Conservation (phyloP, 2,888 invertebrate species). For the Ethmia dodecea region DNA sequence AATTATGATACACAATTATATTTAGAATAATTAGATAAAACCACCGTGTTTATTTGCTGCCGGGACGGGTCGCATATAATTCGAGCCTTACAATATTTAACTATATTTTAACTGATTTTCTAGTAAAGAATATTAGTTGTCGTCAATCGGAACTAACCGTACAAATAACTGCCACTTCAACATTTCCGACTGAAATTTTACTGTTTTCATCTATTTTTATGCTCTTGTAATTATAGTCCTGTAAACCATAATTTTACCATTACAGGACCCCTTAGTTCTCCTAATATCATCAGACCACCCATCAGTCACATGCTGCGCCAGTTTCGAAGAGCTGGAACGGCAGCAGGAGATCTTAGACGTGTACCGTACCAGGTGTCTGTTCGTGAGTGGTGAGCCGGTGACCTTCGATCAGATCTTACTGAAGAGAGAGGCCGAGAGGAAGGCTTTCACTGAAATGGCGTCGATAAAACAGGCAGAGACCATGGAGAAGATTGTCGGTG, state of each 20-base stretch:
- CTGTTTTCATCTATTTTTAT: no score
- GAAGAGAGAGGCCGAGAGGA: slow-evolving; percentile 61
- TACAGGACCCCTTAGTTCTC: slow-evolving; percentile 71
- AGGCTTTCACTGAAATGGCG: slow-evolving; percentile 72
- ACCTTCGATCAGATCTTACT: slow-evolving; percentile 69
- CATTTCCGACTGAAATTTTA: no score
- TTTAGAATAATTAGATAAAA: no score
- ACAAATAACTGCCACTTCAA: no score
- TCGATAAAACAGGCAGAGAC: slow-evolving; percentile 69
- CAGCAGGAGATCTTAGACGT: slow-evolving; percentile 68
- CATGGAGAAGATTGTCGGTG: slow-evolving; percentile 65
- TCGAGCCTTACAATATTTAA: no score
- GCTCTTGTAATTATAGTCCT: no score
- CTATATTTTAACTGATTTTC: no score
- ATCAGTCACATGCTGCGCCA: slow-evolving; percentile 71
- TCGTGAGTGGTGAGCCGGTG: slow-evolving; percentile 69
- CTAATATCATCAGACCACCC: slow-evolving; percentile 74
- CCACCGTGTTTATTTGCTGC: no score
- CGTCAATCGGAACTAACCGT: no score
- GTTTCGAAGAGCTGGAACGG: slow-evolving; percentile 62
- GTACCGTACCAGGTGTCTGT: slow-evolving; percentile 69
- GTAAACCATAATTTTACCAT: not conserved
- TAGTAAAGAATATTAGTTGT: no score
- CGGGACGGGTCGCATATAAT: no score
- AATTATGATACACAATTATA: no score